A percentile compares a stretch with the other conserved stretches of the same genome.
phyloP scores from a whole-genome alignment of 2,888 invertebrate genomes.

The Prostheceraeus crozeri region DNA sequence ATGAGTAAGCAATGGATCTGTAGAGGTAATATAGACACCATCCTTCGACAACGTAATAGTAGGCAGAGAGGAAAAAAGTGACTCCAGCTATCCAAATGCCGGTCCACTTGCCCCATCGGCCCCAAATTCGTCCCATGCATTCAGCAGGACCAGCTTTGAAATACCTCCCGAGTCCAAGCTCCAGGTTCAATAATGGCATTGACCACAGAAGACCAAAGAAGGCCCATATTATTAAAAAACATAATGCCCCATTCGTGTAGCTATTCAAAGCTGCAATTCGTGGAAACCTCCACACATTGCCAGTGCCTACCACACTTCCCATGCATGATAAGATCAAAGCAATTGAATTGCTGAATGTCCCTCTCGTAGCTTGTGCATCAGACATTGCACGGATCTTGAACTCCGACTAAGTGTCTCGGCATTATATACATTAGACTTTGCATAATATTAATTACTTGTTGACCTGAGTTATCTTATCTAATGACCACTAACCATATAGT shows the following conservation, averaged over 20 bases:
- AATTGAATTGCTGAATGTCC: background rate
- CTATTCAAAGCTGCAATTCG: conserved; percentile 49
- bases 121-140: conserved; percentile 45
- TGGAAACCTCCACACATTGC: conserved; percentile 52
- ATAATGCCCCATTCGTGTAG: conserved; percentile 46
- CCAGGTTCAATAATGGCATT: conserved; percentile 47
- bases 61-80: conserved; percentile 47
- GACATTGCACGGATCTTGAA: too few species aligned
- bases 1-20: conserved; percentile 44
- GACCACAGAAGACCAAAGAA: conserved; percentile 50
- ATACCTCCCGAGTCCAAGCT: conserved; percentile 49
- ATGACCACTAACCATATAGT: too few species aligned
- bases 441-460: too few species aligned
- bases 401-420: too few species aligned
- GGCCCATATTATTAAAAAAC: conserved; percentile 48
- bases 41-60: conserved; percentile 50
- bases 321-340: conserved; percentile 44
- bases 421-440: too few species aligned
- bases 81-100: conserved; percentile 49
- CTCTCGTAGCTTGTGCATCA: too few species aligned
- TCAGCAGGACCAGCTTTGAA: conserved; percentile 46
- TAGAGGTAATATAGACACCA: conserved; percentile 50
- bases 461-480: too few species aligned
- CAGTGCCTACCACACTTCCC: conserved; percentile 50
- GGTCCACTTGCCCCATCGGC: conserved; percentile 47